These are phyloP conservation scores for Helostoma temminkii DNA, from an alignment of 2,797 vertebrate genomes.

Conservation along the genomic window DNA sequence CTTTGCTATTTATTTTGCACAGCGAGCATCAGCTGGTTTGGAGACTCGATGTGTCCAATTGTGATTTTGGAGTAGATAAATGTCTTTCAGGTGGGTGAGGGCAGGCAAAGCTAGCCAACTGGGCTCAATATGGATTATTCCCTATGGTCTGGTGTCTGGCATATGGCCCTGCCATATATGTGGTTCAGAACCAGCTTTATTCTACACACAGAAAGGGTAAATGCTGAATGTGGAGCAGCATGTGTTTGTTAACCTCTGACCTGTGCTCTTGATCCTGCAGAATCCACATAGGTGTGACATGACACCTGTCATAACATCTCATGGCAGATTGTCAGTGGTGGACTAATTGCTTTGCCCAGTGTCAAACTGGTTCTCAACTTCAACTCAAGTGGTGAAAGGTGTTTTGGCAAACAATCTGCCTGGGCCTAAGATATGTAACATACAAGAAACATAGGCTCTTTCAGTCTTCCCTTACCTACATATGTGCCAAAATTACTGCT, in stretches of 20 bases:
- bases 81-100: slow-evolving; percentile 77
- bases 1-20: slow-evolving; percentile 79
- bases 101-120: slow-evolving; percentile 57
- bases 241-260: slow-evolving; percentile 81
- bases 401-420: slow-evolving; percentile 24
- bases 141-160: slow-evolving; percentile 69
- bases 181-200: slow-evolving; percentile 51
- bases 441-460: slow-evolving; percentile 16
- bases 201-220: slow-evolving; percentile 29
- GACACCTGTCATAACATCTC: slow-evolving; percentile 83
- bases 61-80: slow-evolving; percentile 64
- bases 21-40: slow-evolving; percentile 58
- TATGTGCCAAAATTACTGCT: slow-evolving; percentile 41
- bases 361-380: slow-evolving; percentile 33
- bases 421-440: slow-evolving; percentile 41
- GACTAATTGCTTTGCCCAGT: slow-evolving; percentile 77
- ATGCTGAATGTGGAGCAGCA: slow-evolving; percentile 70
- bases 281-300: slow-evolving; percentile 73
- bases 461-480: slow-evolving; percentile 42
- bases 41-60: slow-evolving; percentile 56
- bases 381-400: slow-evolving; percentile 49
- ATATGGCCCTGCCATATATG: slow-evolving; percentile 67
- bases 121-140: slow-evolving; percentile 55
- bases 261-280: slow-evolving; percentile 53
- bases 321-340: slow-evolving; percentile 64